Base-by-base conservation (phyloP, 2,797 vertebrate species). In the Muraenolepis orangiensis region DNA sequence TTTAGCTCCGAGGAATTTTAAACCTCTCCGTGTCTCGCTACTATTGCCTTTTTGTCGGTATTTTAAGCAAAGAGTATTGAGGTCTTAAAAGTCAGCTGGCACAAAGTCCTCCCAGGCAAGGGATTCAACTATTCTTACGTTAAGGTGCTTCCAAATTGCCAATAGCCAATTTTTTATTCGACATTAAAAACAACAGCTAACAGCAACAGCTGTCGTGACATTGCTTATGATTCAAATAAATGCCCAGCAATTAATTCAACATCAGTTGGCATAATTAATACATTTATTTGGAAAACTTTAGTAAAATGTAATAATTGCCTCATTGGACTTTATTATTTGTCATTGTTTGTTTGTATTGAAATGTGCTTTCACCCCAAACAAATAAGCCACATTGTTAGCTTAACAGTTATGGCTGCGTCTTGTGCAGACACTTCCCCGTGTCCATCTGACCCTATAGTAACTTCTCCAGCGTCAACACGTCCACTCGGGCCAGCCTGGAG, bases 1-100 rank as follows among this genome's bases (percentile, higher is more conserved):
- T 78, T 86, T 40, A 89, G 82, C 85, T 81, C 79, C 66, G 77
- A 91, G 84, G 89, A 91, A 92, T 92, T 87, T 90, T 88, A 92
- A 93, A 91, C 82, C 88, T 83, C 66, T 69, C 77, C 69, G 66
- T 84, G 83, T 90, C 87, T 80, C 86, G 78, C 87, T 84, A 85
- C 84, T 83, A 74, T 87, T 90, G 85, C 85, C 82, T 86, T 90
- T 91, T 87, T 83, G 85, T 89, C 83, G 86, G 89, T 89, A 91
- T 93, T 93, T 92, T 87, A 89, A 93, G 88, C 84, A 84, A 90
- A 86, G 85, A 87, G 83, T 89, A 88, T 82, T 86, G 86, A 86
- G 89, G 87, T 90, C 89, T 93, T 90, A 91, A 81, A 89, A 91
- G 86, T 91, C 90, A 92, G 91, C 87, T 90, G 91, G 87, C 87